Percentiles rank a stretch among this genome's conserved stretches.
Evolutionary conservation across 2,888 invertebrate genomes (phyloP).

Genomic region (Metalampra italica): DNA sequence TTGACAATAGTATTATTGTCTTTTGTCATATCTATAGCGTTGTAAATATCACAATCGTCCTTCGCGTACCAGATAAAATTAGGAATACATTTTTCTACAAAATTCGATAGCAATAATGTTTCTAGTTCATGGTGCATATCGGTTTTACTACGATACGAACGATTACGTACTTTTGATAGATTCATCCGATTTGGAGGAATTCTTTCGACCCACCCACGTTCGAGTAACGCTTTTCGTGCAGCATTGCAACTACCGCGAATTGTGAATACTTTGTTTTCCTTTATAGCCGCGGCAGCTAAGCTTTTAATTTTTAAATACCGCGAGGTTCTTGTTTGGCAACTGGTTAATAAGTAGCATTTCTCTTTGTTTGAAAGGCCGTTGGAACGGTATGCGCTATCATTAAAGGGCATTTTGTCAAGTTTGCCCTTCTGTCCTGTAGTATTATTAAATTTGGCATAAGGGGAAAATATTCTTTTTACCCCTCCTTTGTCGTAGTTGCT

Average conservation of each 20-base stretch:
- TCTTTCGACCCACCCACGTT: conserved; percentile 87
- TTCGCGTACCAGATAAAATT: conserved; percentile 61
- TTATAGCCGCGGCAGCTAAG: conserved; percentile 67
- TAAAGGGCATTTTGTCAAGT: neutral
- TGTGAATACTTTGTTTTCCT: conserved; percentile 73
- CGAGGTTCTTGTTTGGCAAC: conserved; percentile 43
- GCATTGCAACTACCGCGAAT: conserved; percentile 72
- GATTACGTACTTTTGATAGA: conserved; percentile 49
- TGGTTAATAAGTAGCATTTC: conserved; percentile 50
- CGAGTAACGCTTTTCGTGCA: conserved; percentile 78
- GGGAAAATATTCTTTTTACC: conserved; percentile 29
- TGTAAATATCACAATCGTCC: conserved; percentile 30
- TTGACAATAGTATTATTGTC: conserved; percentile 48
- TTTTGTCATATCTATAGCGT: conserved; percentile 38
- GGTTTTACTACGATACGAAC: conserved; percentile 31
- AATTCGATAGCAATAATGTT: conserved; percentile 56
- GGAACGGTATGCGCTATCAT: conserved; percentile 17
- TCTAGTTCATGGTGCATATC: conserved; percentile 53
- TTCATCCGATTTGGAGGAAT: conserved; percentile 61
- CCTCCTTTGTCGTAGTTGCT: conserved; percentile 25
- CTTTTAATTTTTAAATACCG: conserved; percentile 56
- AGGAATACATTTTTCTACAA: conserved; percentile 51
- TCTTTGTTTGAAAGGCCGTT: conserved; percentile 56
- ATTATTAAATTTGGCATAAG: conserved; percentile 33
- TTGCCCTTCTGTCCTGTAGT: conserved; percentile 8